These are phyloP conservation scores for Lasioglossum morio DNA, from an alignment of 2,888 invertebrate genomes.

Conservation along the genomic window DNA sequence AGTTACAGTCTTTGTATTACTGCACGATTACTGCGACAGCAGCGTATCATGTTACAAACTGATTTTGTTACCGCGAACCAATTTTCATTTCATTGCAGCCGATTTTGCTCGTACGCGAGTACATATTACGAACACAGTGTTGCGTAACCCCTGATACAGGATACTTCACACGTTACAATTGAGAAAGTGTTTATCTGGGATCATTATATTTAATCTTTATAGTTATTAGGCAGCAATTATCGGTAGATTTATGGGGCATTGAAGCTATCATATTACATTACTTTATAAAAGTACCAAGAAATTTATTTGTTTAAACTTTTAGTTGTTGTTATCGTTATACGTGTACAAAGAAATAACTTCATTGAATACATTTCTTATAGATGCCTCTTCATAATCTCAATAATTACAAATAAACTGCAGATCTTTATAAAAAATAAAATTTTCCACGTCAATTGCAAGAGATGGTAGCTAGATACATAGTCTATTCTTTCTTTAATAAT, in stretches of 20 bases:
- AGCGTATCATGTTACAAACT: not conserved
- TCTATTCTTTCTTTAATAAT: no score
- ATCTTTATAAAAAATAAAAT: no score
- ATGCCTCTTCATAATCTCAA: no score
- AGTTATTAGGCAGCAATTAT: not conserved
- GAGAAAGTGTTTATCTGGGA: not conserved
- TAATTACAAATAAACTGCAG: no score
- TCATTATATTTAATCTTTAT: not conserved
- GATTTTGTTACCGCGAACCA: slow-evolving; percentile 1
- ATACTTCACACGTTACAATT: not conserved
- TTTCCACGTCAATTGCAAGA: no score
- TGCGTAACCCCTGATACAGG: not conserved
- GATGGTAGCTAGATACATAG: no score
- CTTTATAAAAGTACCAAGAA: no score
- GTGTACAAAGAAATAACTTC: no score
- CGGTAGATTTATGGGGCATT: not conserved
- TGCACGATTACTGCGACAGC: not conserved
- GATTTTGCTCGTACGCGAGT: not conserved
- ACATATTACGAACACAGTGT: not conserved
- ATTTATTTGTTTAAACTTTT: no score
- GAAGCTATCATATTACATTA: not conserved
- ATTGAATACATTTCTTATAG: no score
- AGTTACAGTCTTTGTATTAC: not conserved
- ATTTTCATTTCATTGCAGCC: not conserved
- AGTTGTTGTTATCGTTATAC: no score